Evolutionary conservation across 2,888 invertebrate species (phyloP).

Genomic region (Heliconius hortense): DNA sequence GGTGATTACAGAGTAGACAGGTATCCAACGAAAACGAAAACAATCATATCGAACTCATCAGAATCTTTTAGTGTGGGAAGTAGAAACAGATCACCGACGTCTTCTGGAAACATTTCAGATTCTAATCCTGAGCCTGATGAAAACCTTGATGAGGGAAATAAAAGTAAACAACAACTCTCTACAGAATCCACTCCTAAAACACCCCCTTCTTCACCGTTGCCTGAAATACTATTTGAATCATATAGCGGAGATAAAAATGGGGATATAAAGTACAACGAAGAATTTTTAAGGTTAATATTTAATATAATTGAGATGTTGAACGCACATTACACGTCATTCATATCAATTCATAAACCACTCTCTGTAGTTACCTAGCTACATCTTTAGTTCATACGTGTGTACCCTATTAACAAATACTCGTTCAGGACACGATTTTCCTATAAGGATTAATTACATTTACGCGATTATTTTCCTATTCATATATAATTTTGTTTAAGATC

Average conservation of each 20-base stretch:
- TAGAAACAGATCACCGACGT: conserved; percentile 71
- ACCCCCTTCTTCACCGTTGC: conserved; percentile 61
- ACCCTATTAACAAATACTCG: conserved; percentile 58
- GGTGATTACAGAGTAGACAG: conserved; percentile 70
- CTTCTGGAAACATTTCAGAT: conserved; percentile 70
- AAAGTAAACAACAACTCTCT: conserved; percentile 65
- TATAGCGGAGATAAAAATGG: conserved; percentile 74
- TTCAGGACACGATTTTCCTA: conserved; percentile 52
- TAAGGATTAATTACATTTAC: conserved; percentile 57
- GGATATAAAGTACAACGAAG: conserved; percentile 66
- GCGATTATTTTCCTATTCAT: conserved; percentile 70
- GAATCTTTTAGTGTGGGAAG: conserved; percentile 71
- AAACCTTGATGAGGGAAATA: conserved; percentile 52
- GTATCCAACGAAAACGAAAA: conserved; percentile 76
- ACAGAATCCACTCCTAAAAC: conserved; percentile 76
- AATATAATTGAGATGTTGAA: conserved; percentile 50
- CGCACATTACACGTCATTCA: conserved; percentile 49
- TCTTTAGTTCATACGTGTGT: conserved; percentile 48
- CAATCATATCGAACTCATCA: conserved; percentile 66
- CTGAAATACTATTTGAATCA: conserved; percentile 80
- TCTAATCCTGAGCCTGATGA: conserved; percentile 57
- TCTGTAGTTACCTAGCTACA: conserved; percentile 60
- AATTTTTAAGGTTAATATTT: conserved; percentile 79
- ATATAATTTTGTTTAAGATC: conserved; percentile 81
- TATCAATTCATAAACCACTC: conserved; percentile 52